A percentile compares a stretch with the other conserved stretches of the same genome.
phyloP scores from a whole-genome alignment of 2,797 vertebrate species.

The Apodemus agrarius region DNA sequence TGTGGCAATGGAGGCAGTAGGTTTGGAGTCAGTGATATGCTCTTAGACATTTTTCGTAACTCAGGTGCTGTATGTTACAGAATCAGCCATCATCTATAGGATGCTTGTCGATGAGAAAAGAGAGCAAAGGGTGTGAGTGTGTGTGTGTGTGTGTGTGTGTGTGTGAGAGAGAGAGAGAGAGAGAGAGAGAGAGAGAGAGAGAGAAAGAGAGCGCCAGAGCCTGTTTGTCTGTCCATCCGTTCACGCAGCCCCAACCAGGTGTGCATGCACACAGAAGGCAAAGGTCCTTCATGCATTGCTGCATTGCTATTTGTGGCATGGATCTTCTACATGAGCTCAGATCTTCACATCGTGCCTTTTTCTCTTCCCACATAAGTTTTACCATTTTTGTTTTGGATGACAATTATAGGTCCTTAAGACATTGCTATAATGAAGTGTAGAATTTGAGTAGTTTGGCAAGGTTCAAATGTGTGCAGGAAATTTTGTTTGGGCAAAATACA shows the following conservation, averaged over 20 bases:
- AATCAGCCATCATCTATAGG: constrained; percentile 54
- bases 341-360: constrained; percentile 20
- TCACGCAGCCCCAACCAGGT: neutral
- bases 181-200: too few species aligned
- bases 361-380: constrained; percentile 66
- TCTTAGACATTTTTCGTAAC: constrained; percentile 71
- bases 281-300: neutral
- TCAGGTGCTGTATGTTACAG: constrained; percentile 56
- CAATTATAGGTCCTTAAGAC: constrained; percentile 35
- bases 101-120: constrained; percentile 54
- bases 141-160: neutral
- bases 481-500: constrained; percentile 28
- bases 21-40: constrained; percentile 89
- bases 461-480: neutral
- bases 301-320: neutral
- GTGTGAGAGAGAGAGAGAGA: too few species aligned
- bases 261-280: neutral
- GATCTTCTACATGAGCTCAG: constrained; percentile 2
- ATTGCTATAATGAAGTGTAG: constrained; percentile 47
- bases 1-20: constrained; percentile 90
- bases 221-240: neutral
- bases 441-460: constrained; percentile 38
- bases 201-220: too few species aligned
- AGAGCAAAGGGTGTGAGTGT: neutral
- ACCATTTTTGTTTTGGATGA: constrained; percentile 64